Evolutionary conservation across 2,113 vertebrate genomes (phyloP), one percentile per base, ranked within the genome.

Genomic region (Proterorhinus semilunaris): DNA sequence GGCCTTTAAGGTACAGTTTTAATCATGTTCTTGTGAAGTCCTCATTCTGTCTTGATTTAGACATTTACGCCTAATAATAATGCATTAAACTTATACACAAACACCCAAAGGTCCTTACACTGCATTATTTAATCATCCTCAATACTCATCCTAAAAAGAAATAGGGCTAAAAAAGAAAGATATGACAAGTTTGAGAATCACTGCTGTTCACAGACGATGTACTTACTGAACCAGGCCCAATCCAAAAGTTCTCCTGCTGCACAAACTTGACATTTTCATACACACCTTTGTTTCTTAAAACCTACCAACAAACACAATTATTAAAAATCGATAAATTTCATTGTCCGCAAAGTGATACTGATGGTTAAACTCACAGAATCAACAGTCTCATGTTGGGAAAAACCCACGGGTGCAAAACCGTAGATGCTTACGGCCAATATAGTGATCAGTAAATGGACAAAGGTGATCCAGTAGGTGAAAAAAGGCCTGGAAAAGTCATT

Each of bases 221-320:
- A 76, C 94, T 94, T 88, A 99, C 98, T 87, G 97, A 99, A 89
- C 96, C 96, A 79, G 97, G 98, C 80, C 98, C 97, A 0, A 99
- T 95, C 98, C 98, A 99, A 89, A 99, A 99, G 92, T 98, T 99
- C 86, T 99, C 98, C 88, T 98, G 98, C 86, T 99, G 96, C 71
- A 98, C 95, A 1, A 95, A 99, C 85, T 98, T 99, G 76, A 98
- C 97, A 21, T 98, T 99, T 93, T 99, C 97, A 83, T 99, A 99
- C 70, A 98, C 96, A 0, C 96, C 98, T 79, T 96, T 96, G 90
- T 99, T 99, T 88, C 96, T 92, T 90, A 99, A 91, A 88, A 99
- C 96, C 98, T 99, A 53, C 0, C 75, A 74, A 44, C 5, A 54
- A 42, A 65, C 54, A 66, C 44, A 80, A 6, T 3, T 0, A 59